phyloP scores from a whole-genome alignment of 2,113 vertebrate genomes.

The Crotalus horridus region DNA sequence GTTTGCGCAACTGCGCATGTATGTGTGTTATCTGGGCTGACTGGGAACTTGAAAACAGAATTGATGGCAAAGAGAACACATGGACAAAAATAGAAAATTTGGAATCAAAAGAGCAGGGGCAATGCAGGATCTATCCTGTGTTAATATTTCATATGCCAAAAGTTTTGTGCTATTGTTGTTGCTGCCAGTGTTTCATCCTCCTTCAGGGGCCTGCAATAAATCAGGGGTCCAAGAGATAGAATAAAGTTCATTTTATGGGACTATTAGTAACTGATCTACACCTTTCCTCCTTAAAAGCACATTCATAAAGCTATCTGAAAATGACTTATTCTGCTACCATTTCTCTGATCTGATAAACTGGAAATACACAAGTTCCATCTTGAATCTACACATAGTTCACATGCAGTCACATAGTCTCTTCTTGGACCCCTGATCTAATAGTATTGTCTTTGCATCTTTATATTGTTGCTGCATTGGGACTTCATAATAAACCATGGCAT shows the following conservation, averaged over 20 bases:
- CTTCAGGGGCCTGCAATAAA: conserved; percentile 66
- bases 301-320: conserved; percentile 58
- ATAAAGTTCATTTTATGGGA: conserved; percentile 52
- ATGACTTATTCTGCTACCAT: conserved; percentile 52
- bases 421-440: conserved; percentile 72
- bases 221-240: conserved; percentile 58
- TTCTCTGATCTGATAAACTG: conserved; percentile 62
- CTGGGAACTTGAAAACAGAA: conserved; percentile 48
- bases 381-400: conserved; percentile 64
- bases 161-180: conserved; percentile 73
- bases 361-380: conserved; percentile 64
- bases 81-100: conserved; percentile 32
- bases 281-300: conserved; percentile 59
- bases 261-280: conserved; percentile 52
- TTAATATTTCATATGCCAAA: conserved; percentile 80
- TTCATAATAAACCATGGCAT: conserved; percentile 4
- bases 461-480: conserved; percentile 54
- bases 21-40: conserved; percentile 57
- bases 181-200: conserved; percentile 74
- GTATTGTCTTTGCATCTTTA: conserved; percentile 82
- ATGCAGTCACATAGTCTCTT: conserved; percentile 63
- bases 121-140: conserved; percentile 66
- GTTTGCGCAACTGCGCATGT: conserved; percentile 18
- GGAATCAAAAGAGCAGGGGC: conserved; percentile 59
- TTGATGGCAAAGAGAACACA: conserved; percentile 39